Evolutionary conservation across 2,797 vertebrate genomes (phyloP), one percentile per base, ranked within the genome.

Genomic region (Hybognathus amarus): DNA sequence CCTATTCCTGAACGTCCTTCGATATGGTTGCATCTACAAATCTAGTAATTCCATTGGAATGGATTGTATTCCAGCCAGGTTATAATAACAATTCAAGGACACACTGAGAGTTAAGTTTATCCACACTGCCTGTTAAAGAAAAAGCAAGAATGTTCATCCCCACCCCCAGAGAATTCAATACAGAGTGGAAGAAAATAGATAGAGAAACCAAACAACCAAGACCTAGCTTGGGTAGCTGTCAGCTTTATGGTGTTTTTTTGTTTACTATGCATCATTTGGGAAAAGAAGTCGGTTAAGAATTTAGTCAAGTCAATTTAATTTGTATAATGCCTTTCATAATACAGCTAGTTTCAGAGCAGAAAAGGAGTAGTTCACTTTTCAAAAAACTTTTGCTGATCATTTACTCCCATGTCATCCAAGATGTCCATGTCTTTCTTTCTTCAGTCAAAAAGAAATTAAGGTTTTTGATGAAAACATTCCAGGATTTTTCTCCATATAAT

Each of bases 81-180:
- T 33, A 56, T 6, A 61, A 22, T 9, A 59, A 45, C 52, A 80
- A 30, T 47, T 18, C 11, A 7, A 45, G 20, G 40, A 63, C 38
- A 63, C 38, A 47, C 18, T 45, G 52, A 80, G 30, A 79, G 22
- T 52, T 79, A 40, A 73, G 79, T 73, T 73, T 47, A 71, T 71
- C 42, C 33, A 17, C 27, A 36, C 20, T 47, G 54, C 27, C 27
- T 59, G 36, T 61, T n/a, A 42, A 76, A 80, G 33, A 71, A 80
- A 75, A 52, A 59, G 50, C 52, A 71, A 80, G 79, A 71, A 61
- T 81, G 40, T 50, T 33, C 27, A 91, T 86, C 69, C 85, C 83
- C 89, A 92, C 89, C 90, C 90, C 86, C 84, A 77, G 42, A n/a
- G 83, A 84, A 82, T 40, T 88, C 12, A 73, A 87, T 88, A 89